A percentile compares a stretch with the other conserved stretches of the same genome.
Conservation (phyloP, 2,888 invertebrate species). For the Pherbina coryleti region DNA sequence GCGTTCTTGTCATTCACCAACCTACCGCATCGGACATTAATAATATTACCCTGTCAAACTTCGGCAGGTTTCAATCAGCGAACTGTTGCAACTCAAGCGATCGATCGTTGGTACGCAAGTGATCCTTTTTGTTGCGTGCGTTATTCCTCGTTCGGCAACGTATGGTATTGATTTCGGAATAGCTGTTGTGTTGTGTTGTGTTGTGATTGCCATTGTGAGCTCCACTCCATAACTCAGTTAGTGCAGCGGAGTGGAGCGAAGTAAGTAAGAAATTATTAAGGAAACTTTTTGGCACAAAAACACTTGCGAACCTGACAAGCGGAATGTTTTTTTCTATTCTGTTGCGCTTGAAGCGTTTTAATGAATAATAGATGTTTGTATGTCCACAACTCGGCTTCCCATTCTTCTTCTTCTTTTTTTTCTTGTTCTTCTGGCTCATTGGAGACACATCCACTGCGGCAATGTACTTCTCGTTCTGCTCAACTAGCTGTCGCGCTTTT, state of each 20-base stretch:
- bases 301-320: slow-evolving; percentile 38
- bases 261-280: slow-evolving; percentile 24
- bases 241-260: neutral
- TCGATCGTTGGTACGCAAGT: slow-evolving; percentile 10
- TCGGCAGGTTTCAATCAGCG: slow-evolving; percentile 65
- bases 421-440: neutral
- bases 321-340: slow-evolving; percentile 14
- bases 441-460: neutral
- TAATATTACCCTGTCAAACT: slow-evolving; percentile 58
- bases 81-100: slow-evolving; percentile 24
- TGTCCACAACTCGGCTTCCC: neutral
- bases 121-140: slow-evolving; percentile 7
- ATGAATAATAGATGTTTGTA: neutral
- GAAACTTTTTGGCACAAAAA: slow-evolving; percentile 41
- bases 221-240: slow-evolving; percentile 33
- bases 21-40: slow-evolving; percentile 66
- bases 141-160: neutral
- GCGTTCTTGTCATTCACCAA: slow-evolving; percentile 44
- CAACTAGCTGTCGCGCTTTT: neutral
- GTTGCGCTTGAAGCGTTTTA: neutral
- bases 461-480: neutral
- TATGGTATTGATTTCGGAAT: slow-evolving; percentile 25
- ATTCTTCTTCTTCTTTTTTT: neutral
- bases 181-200: no score
- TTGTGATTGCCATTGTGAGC: slow-evolving; percentile 12